These are phyloP conservation scores for Clivina fossor DNA, from an alignment of 2,888 invertebrate species.

Conservation along the genomic window DNA sequence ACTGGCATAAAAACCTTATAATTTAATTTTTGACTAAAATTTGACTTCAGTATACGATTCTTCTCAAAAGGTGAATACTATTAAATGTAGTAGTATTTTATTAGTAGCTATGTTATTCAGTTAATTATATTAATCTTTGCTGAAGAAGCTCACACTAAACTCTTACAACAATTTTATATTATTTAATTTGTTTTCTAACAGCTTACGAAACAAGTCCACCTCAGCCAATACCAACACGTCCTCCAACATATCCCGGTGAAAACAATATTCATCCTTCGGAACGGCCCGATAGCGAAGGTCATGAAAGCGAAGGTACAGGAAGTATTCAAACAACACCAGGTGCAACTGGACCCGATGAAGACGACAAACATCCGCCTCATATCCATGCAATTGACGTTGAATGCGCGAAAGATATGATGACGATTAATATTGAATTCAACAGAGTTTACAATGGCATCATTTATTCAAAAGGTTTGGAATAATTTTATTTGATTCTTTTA, in stretches of 20 bases:
- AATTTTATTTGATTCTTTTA: too few species aligned
- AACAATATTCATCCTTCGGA: too few species aligned
- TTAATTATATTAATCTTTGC: too few species aligned
- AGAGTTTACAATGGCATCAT: conserved; percentile 75
- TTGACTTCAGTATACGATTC: background rate
- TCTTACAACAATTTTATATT: background rate
- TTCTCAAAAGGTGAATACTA: background rate
- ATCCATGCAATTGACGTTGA: conserved; percentile 75
- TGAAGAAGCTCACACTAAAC: too few species aligned
- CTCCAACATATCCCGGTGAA: conserved; percentile 35
- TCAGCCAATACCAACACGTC: conserved; percentile 31
- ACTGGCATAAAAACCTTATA: too few species aligned
- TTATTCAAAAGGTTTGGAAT: conserved; percentile 78
- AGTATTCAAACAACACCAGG: conserved; percentile 21
- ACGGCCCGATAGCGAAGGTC: conserved; percentile 35
- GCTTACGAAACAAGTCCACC: conserved; percentile 19
- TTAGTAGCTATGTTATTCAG: too few species aligned
- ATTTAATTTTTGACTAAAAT: background rate
- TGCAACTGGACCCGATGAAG: conserved; percentile 54
- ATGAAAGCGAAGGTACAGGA: conserved; percentile 35
- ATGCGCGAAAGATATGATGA: conserved; percentile 82
- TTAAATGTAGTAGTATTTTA: too few species aligned
- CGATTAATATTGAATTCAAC: conserved; percentile 77
- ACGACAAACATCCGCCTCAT: conserved; percentile 71
- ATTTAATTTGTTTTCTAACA: background rate